A percentile compares a stretch with the other conserved stretches of the same genome.
phyloP scores from a whole-genome alignment of 2,113 vertebrate species.

The Sciurus niger region DNA sequence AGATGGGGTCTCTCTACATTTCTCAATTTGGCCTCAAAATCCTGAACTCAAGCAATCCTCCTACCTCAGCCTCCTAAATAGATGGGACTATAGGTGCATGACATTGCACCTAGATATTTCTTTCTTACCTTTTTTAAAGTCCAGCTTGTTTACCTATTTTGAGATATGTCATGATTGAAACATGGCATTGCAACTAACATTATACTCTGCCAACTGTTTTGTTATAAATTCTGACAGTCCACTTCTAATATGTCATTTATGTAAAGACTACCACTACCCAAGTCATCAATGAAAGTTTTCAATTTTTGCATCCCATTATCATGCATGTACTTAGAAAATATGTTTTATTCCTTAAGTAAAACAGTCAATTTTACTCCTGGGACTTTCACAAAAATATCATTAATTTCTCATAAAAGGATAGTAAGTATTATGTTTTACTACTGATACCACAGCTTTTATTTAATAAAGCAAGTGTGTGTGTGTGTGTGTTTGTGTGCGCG shows the following conservation, averaged over 20 bases:
- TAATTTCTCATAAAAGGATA: background rate
- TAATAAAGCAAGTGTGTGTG: background rate
- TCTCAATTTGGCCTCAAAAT: background rate
- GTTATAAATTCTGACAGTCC: background rate
- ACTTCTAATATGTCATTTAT: conserved; percentile 20
- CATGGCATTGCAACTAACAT: background rate
- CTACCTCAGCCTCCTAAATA: too few relatives aligned
- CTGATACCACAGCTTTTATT: background rate
- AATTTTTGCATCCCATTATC: background rate
- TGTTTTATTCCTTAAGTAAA: background rate
- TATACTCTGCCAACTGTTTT: background rate
- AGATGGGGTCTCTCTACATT: too few relatives aligned
- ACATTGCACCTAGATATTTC: too few relatives aligned
- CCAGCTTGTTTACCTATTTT: background rate
- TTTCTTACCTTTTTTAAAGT: too few relatives aligned
- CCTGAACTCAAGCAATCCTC: too few relatives aligned
- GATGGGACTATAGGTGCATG: too few relatives aligned
- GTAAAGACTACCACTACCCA: background rate
- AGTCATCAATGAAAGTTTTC: background rate
- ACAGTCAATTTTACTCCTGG: conserved; percentile 8
- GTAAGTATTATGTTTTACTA: background rate
- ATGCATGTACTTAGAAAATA: background rate
- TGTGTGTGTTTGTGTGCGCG: background rate
- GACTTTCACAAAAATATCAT: background rate
- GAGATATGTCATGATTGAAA: conserved; percentile 16